These are phyloP conservation scores for Scelioninae gen. 2 DNA, from an alignment of 2,888 invertebrate species.

Conservation along the genomic window DNA sequence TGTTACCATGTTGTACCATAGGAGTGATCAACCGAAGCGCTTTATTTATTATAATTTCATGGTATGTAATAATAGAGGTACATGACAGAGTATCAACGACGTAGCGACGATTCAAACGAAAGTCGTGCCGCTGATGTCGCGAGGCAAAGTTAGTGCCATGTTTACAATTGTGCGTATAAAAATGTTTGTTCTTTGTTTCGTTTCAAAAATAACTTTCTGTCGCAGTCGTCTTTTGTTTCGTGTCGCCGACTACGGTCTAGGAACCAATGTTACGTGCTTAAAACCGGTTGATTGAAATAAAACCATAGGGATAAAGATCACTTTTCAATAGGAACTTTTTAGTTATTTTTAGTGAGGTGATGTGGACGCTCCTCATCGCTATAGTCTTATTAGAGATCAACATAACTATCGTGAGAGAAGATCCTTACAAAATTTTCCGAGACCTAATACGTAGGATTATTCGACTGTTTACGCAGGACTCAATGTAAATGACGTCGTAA, in stretches of 20 bases:
- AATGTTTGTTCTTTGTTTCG: slow-evolving; percentile 44
- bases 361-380: slow-evolving; percentile 1
- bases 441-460: slow-evolving; percentile 49
- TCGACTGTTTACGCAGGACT: slow-evolving; percentile 86
- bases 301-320: slow-evolving; percentile 14
- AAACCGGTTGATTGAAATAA: slow-evolving; percentile 54
- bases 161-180: slow-evolving; percentile 58
- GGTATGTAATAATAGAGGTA: slow-evolving; percentile 24
- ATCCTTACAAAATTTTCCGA: slow-evolving; percentile 29
- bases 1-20: slow-evolving; percentile 39
- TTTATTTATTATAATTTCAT: slow-evolving; percentile 23
- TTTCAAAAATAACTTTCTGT: slow-evolving; percentile 61
- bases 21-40: slow-evolving; percentile 53
- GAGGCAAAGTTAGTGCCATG: slow-evolving; percentile 27
- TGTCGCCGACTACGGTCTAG: slow-evolving; percentile 62
- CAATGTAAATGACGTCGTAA: slow-evolving; percentile 94
- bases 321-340: slow-evolving; percentile 30
- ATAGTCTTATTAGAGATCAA: slow-evolving; percentile 38
- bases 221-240: slow-evolving; percentile 30
- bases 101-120: slow-evolving; percentile 46
- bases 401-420: slow-evolving; percentile 22
- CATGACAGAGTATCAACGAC: slow-evolving; percentile 23
- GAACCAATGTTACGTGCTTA: slow-evolving; percentile 72
- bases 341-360: neutral
- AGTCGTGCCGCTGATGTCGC: slow-evolving; percentile 16